phyloP scores from a whole-genome alignment of 2,797 vertebrate species.

The Neostethus bicornis region DNA sequence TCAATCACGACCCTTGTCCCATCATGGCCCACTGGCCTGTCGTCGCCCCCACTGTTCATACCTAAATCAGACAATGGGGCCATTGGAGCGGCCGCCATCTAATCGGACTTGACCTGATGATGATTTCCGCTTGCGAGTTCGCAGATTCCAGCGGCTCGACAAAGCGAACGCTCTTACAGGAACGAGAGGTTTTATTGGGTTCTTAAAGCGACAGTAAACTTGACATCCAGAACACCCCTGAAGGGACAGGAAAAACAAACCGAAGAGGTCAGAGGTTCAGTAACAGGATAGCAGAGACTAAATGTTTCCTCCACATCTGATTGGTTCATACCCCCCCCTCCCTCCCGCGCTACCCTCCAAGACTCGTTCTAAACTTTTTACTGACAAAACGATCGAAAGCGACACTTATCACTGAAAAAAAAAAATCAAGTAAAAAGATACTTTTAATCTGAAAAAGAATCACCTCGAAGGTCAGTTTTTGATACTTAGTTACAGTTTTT shows the following conservation, averaged over 20 bases:
- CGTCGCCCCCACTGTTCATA: constrained; percentile 40
- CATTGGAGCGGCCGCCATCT: constrained; percentile 28
- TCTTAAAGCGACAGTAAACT: neutral
- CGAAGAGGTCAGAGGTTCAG: constrained; percentile 14
- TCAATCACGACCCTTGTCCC: constrained; percentile 67
- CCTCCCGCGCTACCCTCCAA: no score
- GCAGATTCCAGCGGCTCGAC: constrained; percentile 7
- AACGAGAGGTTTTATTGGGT: constrained; percentile 17
- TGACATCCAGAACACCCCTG: constrained; percentile 2
- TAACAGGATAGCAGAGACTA: neutral
- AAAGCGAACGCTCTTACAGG: no score
- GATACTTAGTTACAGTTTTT: no score
- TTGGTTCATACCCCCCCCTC: constrained; percentile 4
- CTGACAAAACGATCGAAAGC: neutral
- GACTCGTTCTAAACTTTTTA: neutral
- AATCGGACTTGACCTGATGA: constrained; percentile 39
- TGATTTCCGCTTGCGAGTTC: constrained; percentile 19
- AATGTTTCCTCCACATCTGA: constrained; percentile 10
- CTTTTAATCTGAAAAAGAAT: no score
- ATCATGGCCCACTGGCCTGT: constrained; percentile 38
- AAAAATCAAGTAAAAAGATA: no score
- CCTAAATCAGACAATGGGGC: constrained; percentile 42
- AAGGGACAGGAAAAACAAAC: constrained; percentile 10
- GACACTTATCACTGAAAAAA: neutral
- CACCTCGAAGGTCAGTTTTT: no score